phyloP scores from a whole-genome alignment of 2,113 vertebrate species.

The Pseudonaja textilis region DNA sequence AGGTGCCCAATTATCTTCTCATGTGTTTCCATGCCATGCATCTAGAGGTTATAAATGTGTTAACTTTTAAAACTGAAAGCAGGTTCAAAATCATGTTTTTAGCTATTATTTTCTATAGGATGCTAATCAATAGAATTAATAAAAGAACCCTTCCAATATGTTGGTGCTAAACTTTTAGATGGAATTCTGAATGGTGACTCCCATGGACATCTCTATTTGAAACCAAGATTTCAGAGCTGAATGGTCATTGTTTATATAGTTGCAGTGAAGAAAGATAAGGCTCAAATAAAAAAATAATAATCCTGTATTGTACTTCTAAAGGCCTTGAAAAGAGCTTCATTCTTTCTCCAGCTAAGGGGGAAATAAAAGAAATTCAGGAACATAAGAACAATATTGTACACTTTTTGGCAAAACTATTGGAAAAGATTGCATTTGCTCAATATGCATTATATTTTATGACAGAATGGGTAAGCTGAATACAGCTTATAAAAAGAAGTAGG shows the following conservation, averaged over 20 bases:
- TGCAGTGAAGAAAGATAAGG: background rate
- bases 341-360: background rate
- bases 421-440: conserved; percentile 42
- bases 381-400: conserved; percentile 26
- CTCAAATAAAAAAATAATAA: background rate
- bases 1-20: background rate
- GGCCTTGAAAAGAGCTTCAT: background rate
- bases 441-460: conserved; percentile 41
- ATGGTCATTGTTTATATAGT: background rate
- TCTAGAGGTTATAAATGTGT: background rate
- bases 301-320: background rate
- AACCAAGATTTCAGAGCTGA: background rate
- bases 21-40: background rate
- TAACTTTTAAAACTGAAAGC: background rate
- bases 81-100: background rate
- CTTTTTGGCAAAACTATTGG: background rate
- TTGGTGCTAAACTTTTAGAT: background rate
- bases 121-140: background rate
- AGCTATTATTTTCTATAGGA: background rate
- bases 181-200: background rate
- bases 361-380: conserved; percentile 32
- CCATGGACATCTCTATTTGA: background rate
- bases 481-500: conserved; percentile 22
- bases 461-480: conserved; percentile 38
- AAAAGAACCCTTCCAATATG: background rate